Conservation (phyloP, 2,888 invertebrate genomes). For the Syritta pipiens region DNA sequence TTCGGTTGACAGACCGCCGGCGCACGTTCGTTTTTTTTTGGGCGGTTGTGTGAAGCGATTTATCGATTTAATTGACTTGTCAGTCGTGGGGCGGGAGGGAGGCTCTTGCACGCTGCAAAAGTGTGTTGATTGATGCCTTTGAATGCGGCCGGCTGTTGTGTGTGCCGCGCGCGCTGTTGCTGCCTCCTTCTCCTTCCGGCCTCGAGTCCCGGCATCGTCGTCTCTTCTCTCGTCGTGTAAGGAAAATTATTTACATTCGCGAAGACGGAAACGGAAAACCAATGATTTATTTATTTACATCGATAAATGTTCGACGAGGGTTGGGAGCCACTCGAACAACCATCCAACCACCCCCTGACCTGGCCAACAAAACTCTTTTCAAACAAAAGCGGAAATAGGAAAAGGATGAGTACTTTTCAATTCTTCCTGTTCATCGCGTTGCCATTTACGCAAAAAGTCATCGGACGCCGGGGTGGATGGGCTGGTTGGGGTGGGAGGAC, state of each 20-base stretch:
- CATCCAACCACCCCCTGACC: constrained; percentile 55
- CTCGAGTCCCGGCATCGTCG: not conserved
- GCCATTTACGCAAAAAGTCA: constrained; percentile 49
- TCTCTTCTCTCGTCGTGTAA: not conserved
- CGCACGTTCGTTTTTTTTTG: not conserved
- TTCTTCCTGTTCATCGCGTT: constrained; percentile 67
- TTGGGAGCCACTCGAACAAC: not conserved
- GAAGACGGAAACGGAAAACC: constrained; percentile 55
- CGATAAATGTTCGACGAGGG: constrained; percentile 37
- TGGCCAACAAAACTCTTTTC: constrained; percentile 47
- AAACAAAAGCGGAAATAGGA: constrained; percentile 65
- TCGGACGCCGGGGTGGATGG: not conserved
- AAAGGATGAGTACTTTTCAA: constrained; percentile 64
- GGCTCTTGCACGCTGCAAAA: no score
- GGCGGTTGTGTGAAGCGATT: constrained; percentile 3
- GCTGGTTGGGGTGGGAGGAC: no score
- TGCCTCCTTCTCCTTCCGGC: not conserved
- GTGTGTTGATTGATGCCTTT: constrained; percentile 18
- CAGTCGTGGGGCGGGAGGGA: no score
- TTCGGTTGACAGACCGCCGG: constrained; percentile 10
- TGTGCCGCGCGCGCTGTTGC: no score
- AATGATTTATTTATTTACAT: constrained; percentile 60
- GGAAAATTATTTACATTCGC: constrained; percentile 45
- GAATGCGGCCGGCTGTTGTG: no score
- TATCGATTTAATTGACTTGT: constrained; percentile 31